Base-by-base conservation (phyloP, 23 tunicate genomes). In the Phallusia fumigata region DNA sequence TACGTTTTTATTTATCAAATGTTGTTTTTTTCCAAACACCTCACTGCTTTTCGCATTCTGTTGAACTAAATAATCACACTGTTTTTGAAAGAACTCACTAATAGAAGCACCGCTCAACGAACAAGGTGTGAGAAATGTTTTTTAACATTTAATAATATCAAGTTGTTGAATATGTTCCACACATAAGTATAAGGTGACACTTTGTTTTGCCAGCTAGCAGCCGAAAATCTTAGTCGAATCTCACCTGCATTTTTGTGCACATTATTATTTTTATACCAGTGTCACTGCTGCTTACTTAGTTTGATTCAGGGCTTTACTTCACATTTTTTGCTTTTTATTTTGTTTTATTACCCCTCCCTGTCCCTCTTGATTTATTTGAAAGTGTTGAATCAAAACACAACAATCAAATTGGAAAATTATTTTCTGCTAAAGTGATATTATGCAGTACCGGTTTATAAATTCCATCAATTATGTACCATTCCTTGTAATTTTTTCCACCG, bases 231-330 rank as follows among this genome's bases (percentile, higher is more conserved):
- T 58, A 58, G 8, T 58, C 28, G 3, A 58, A 24, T 58, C 28
- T 22, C 69, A 40, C 47, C 10, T 3, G 47, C 47, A 40, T 40
- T 40, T 40, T 40, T 40, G 47, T 40, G 47, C 47, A 40, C 47
- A 58, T 58, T 24, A 24, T 58, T 58, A 21, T 24, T 58, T 58
- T 58, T 58, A 58, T 58, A 58, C 69, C 28, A 58, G 69, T 24
- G 69, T 58, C 69, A 58, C 69, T 58, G 69, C 69, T 58, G 69
- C 69, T 58, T 58, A 16, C 69, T 58, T 58, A 22, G 28, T 58
- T 58, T 22, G 28, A 58, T 6, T 58, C 69, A 58, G 69, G 69
- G 69, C 69, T 58, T 58, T 58, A 58, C 69, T 58, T 58, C 28
- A 58, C 28, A 21, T 58, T 58, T 24, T 21, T 58, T 58, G 69